phyloP scores from a whole-genome alignment of 2,797 vertebrate genomes.

The Pachyuromys duprasi region DNA sequence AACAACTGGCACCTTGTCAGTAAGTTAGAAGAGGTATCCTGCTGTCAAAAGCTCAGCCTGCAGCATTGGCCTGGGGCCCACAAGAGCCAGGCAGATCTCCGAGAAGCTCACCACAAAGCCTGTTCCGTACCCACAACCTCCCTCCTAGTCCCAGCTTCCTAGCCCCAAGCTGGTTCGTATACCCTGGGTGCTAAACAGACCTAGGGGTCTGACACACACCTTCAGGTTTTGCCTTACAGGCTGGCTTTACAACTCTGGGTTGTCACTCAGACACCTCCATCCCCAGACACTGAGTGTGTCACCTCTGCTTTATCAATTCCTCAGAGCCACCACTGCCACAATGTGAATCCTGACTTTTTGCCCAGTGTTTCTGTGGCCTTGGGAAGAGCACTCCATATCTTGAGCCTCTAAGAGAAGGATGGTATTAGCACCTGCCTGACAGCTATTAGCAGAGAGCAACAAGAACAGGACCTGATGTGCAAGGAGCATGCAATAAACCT shows the following conservation, averaged over 20 bases:
- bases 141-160: neutral
- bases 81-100: neutral
- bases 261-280: neutral
- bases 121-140: neutral
- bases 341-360: neutral
- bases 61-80: neutral
- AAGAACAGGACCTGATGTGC: neutral
- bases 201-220: neutral
- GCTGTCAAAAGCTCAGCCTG: constrained; percentile 52
- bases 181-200: neutral
- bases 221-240: neutral
- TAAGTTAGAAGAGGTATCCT: constrained; percentile 40
- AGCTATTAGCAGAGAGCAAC: neutral
- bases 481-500: neutral
- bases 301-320: neutral
- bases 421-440: neutral
- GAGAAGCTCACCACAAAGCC: neutral
- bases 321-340: neutral
- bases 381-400: neutral
- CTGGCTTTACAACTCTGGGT: neutral
- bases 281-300: neutral
- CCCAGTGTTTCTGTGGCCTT: neutral
- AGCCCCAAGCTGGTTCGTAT: too few species aligned
- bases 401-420: neutral
- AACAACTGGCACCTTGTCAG: constrained; percentile 59